Conservation (phyloP, 2,888 invertebrate species). For the Anodontia alba region DNA sequence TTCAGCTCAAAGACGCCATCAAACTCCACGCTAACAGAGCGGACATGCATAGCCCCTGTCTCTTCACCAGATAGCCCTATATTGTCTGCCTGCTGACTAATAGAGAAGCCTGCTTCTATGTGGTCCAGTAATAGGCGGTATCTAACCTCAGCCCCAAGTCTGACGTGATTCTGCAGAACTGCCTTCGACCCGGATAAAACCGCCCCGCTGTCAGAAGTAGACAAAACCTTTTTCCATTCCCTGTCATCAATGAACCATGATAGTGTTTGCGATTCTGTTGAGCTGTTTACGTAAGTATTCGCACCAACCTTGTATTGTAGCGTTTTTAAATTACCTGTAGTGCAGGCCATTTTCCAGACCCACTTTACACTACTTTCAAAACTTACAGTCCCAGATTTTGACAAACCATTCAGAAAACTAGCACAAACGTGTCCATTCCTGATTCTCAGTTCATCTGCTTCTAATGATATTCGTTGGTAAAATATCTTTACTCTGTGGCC, state of each 20-base stretch:
- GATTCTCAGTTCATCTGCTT: slow-evolving; percentile 25
- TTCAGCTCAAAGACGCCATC: not conserved
- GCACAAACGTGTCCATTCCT: slow-evolving; percentile 29
- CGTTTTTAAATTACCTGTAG: slow-evolving; percentile 18
- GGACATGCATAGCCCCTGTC: slow-evolving; percentile 29
- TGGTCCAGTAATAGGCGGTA: not conserved
- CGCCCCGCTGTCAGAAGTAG: not conserved
- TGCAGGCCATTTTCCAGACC: slow-evolving; percentile 29
- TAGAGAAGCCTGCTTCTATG: not conserved
- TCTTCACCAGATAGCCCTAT: slow-evolving; percentile 2
- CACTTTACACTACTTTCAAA: slow-evolving; percentile 19
- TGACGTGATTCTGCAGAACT: slow-evolving; percentile 10
- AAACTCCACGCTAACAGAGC: slow-evolving; percentile 6
- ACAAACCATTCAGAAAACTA: slow-evolving; percentile 17
- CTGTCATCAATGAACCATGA: slow-evolving; percentile 36
- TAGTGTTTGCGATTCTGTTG: not conserved
- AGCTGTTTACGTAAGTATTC: not conserved
- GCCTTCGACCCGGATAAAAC: slow-evolving; percentile 26
- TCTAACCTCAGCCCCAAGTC: slow-evolving; percentile 25
- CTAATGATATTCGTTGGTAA: not conserved
- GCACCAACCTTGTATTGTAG: slow-evolving; percentile 17
- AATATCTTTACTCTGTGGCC: slow-evolving; percentile 34
- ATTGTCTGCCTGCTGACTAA: slow-evolving; percentile 17
- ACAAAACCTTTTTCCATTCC: slow-evolving; percentile 23
- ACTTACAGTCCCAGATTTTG: not conserved